Conservation (phyloP, 2,797 vertebrate genomes). For the Cirrhinus mrigala region DNA sequence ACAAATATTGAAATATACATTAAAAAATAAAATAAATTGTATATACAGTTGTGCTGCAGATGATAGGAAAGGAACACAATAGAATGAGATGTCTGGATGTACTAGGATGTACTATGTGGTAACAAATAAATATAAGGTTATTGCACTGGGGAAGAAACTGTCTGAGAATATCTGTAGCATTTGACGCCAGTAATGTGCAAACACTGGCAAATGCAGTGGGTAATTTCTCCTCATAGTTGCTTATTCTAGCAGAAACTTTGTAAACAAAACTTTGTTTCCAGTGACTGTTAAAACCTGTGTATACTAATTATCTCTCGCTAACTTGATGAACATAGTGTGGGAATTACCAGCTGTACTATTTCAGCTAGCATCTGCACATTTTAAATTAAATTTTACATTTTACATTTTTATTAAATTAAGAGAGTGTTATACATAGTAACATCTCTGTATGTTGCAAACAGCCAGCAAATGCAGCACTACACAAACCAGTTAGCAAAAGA, state of each 20-base stretch:
- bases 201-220: no score
- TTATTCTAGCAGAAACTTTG: background rate
- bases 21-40: no score
- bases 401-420: background rate
- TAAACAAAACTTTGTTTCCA: background rate
- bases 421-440: background rate
- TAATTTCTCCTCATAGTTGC: no score
- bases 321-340: background rate
- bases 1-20: no score
- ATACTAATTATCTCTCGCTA: background rate
- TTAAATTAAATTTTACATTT: no score
- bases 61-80: no score
- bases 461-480: slow-evolving; percentile 91
- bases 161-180: background rate
- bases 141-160: no score
- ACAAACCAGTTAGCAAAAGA: slow-evolving; percentile 93
- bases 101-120: no score
- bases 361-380: background rate
- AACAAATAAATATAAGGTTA: no score
- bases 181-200: background rate
- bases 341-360: no score
- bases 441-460: slow-evolving; percentile 61
- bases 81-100: no score
- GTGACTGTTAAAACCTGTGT: background rate
- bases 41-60: no score